phyloP scores from a whole-genome alignment of 1,140 invertebrate genomes.

The Paracyclopina nana region DNA sequence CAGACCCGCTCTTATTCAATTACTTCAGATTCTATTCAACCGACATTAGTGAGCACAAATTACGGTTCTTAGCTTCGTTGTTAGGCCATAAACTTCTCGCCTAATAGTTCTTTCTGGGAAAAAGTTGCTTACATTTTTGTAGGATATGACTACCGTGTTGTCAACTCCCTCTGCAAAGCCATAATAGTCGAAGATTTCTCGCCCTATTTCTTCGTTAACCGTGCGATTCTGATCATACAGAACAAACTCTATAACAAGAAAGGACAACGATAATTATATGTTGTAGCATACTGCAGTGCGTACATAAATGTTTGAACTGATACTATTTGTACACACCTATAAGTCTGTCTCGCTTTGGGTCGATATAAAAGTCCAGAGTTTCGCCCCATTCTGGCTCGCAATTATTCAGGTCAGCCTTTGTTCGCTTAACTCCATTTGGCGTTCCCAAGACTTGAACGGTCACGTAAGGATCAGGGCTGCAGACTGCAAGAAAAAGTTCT shows the following conservation, averaged over 20 bases:
- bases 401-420: slow-evolving; percentile 26
- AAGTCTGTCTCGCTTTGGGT: slow-evolving; percentile 20
- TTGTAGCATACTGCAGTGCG: neutral
- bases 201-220: slow-evolving; percentile 23
- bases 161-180: slow-evolving; percentile 19
- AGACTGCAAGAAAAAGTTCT: slow-evolving; percentile 23
- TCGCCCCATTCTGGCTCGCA: slow-evolving; percentile 29
- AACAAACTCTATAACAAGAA: slow-evolving; percentile 21
- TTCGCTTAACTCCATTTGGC: slow-evolving; percentile 27
- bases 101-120: no score
- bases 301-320: neutral
- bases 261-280: no score
- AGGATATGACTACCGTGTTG: slow-evolving; percentile 19
- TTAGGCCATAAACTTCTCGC: no score
- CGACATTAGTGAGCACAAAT: no score
- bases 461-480: slow-evolving; percentile 31
- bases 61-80: no score
- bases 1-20: no score
- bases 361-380: slow-evolving; percentile 27
- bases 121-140: slow-evolving; percentile 21
- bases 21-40: no score
- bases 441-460: slow-evolving; percentile 25
- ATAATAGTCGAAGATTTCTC: slow-evolving; percentile 20
- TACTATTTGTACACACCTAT: no score
- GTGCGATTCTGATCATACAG: slow-evolving; percentile 25